Evolutionary conservation across 2,797 vertebrate genomes (phyloP).

Genomic region (Anableps anableps): DNA sequence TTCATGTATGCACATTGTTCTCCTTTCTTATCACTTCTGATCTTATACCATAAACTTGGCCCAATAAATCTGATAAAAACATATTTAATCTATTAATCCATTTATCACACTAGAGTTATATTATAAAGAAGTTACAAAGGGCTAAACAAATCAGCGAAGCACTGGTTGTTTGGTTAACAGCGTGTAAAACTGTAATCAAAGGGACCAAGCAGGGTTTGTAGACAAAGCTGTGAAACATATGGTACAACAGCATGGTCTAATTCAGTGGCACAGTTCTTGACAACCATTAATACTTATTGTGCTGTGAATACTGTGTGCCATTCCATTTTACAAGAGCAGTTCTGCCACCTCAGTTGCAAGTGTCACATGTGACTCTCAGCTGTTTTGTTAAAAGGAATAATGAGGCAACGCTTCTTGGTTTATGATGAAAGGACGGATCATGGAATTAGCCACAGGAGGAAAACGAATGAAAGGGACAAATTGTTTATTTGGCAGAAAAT

Average conservation of each 20-base stretch:
- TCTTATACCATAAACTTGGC: not conserved
- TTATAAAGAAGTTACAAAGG: constrained; percentile 18
- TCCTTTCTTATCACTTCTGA: not conserved
- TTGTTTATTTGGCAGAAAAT: constrained; percentile 2
- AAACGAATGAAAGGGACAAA: constrained; percentile 10
- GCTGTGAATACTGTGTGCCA: constrained; percentile 31
- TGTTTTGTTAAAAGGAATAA: constrained; percentile 38
- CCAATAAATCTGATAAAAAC: not conserved
- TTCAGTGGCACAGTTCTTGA: constrained; percentile 48
- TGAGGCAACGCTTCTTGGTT: constrained; percentile 8
- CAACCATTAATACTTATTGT: constrained; percentile 50
- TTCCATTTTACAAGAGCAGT: constrained; percentile 54
- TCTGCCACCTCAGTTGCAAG: constrained; percentile 43
- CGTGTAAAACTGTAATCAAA: constrained; percentile 73
- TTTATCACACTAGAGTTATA: constrained; percentile 9
- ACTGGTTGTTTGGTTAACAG: constrained; percentile 59
- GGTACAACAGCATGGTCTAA: constrained; percentile 62
- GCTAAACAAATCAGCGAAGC: constrained; percentile 19
- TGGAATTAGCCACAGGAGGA: constrained; percentile 32
- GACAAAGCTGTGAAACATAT: constrained; percentile 74
- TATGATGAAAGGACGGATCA: constrained; percentile 23
- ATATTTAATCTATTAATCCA: not conserved
- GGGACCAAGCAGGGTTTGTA: constrained; percentile 63
- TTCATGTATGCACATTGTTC: not conserved
- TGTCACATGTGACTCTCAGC: constrained; percentile 43